phyloP scores from a whole-genome alignment of 2,888 invertebrate genomes.

The Sinohyriopsis cumingii region DNA sequence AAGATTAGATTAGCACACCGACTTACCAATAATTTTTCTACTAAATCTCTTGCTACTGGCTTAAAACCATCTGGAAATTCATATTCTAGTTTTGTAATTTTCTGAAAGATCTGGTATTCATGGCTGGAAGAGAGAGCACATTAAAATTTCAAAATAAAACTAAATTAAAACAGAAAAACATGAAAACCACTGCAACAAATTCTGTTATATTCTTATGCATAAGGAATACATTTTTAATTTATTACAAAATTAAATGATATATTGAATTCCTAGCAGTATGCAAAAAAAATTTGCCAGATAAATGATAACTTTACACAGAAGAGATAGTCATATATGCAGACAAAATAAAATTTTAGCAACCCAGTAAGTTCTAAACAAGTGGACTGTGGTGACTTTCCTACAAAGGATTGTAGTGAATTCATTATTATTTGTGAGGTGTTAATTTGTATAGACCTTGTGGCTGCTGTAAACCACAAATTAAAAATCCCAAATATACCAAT shows the following conservation, averaged over 20 bases:
- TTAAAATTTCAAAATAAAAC: conserved; percentile 1
- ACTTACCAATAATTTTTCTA: conserved; percentile 84
- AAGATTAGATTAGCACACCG: not conserved
- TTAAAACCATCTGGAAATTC: conserved; percentile 94
- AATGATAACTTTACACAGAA: too few species aligned
- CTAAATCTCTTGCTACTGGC: conserved; percentile 87
- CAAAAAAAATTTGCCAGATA: too few species aligned
- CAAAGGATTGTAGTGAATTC: too few species aligned
- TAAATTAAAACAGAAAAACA: conserved; percentile 1
- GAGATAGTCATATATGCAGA: too few species aligned
- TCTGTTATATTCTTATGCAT: not conserved
- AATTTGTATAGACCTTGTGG: too few species aligned
- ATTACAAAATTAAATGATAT: not conserved
- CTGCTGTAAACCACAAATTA: too few species aligned
- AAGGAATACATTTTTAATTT: not conserved
- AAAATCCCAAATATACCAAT: too few species aligned
- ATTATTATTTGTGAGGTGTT: too few species aligned
- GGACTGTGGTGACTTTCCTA: too few species aligned
- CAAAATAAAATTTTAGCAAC: too few species aligned
- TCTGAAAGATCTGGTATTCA: conserved; percentile 97
- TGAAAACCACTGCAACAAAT: not conserved
- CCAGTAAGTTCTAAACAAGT: too few species aligned
- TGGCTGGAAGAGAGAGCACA: conserved; percentile 76
- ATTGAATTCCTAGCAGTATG: not conserved
- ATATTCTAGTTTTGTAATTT: conserved; percentile 91